phyloP scores from a whole-genome alignment of 2,113 vertebrate genomes.

The Oncorhynchus mykiss region DNA sequence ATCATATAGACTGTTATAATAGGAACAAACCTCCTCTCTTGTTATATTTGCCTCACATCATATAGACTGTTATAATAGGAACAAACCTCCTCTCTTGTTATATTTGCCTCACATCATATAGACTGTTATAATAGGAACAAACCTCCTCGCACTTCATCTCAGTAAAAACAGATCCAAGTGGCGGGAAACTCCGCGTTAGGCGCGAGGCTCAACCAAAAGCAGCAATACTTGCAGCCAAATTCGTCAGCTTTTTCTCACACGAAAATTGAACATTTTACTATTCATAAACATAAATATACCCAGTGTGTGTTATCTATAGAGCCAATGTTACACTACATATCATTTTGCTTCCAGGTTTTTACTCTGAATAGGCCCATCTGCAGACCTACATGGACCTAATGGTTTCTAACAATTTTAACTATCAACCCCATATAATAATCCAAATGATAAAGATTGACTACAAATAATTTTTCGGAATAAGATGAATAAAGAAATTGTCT shows the following conservation, averaged over 20 bases:
- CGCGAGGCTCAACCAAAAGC: neutral
- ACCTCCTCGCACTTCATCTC: neutral
- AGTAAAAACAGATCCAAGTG: conserved; percentile 1
- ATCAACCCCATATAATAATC: neutral
- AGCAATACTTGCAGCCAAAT: conserved; percentile 1
- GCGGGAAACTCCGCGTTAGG: neutral
- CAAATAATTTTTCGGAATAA: too few species aligned
- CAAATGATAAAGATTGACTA: too few species aligned
- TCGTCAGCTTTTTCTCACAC: conserved; percentile 4
- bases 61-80: neutral
- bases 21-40: neutral
- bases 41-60: neutral
- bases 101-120: neutral
- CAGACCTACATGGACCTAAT: neutral
- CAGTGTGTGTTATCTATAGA: neutral
- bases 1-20: neutral
- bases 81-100: neutral
- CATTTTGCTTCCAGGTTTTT: neutral
- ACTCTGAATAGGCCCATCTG: neutral
- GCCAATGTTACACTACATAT: neutral
- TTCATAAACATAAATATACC: neutral
- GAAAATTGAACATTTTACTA: neutral
- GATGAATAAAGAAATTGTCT: too few species aligned
- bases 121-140: neutral
- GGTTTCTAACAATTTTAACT: too few species aligned